Conservation (phyloP, 2,888 invertebrate species). For the Eumerus sabulonum region DNA sequence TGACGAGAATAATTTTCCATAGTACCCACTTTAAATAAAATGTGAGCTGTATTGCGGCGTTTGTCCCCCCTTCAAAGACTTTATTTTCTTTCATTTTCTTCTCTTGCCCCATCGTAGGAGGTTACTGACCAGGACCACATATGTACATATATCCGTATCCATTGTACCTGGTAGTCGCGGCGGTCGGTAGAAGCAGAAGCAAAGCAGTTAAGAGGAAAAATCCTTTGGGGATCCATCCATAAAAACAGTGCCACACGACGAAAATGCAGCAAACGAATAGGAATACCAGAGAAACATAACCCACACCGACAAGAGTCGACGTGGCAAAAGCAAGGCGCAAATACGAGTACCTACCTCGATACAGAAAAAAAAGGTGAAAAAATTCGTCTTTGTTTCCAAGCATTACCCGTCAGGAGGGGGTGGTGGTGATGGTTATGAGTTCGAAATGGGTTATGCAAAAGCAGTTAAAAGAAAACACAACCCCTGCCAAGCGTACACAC, state of each 20-base stretch:
- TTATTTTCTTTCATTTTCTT: conserved; percentile 35
- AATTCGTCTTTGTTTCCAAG: conserved; percentile 55
- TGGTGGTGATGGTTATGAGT: conserved; percentile 3
- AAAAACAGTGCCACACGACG: conserved; percentile 14
- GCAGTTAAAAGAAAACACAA: conserved; percentile 24
- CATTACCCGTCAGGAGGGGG: conserved; percentile 1
- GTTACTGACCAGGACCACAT: conserved; percentile 69
- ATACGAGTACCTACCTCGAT: neutral
- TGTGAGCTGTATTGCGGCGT: conserved; percentile 42
- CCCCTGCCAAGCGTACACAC: conserved; percentile 6
- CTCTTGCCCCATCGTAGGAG: conserved; percentile 45
- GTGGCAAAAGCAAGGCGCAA: too few species aligned
- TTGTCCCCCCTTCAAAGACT: conserved; percentile 34
- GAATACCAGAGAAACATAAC: too few species aligned
- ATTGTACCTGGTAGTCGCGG: conserved; percentile 36
- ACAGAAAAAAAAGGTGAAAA: neutral
- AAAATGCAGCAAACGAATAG: too few species aligned
- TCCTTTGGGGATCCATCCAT: conserved; percentile 55
- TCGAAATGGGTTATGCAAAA: conserved; percentile 49
- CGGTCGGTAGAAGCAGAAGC: conserved; percentile 32
- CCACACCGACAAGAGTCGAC: too few species aligned
- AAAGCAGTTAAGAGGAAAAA: conserved; percentile 48
- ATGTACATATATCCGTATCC: conserved; percentile 55
- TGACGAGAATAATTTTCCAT: conserved; percentile 30
- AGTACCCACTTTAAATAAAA: conserved; percentile 64